phyloP scores from a whole-genome alignment of 2,113 vertebrate species.

The Chitala chitala region DNA sequence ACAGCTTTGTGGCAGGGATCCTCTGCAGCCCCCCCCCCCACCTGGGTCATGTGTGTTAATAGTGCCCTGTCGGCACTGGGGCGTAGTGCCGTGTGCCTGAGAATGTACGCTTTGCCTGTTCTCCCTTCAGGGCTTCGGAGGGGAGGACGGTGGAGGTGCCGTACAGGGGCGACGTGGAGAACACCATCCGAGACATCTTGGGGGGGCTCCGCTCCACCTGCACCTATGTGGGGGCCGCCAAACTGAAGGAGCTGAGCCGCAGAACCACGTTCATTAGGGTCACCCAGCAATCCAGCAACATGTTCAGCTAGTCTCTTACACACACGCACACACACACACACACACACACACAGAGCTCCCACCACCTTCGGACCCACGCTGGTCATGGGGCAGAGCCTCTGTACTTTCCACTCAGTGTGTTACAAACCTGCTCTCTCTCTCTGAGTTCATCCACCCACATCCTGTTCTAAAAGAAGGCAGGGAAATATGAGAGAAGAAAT shows the following conservation, averaged over 20 bases:
- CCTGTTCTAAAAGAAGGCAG: too few species aligned
- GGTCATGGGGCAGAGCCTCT: neutral
- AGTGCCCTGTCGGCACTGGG: too few species aligned
- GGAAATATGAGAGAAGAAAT: too few species aligned
- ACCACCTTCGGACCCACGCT: slow-evolving; percentile 44
- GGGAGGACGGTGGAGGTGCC: slow-evolving; percentile 90
- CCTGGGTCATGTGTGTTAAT: too few species aligned
- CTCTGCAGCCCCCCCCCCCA: too few species aligned
- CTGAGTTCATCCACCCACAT: too few species aligned
- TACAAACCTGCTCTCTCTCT: too few species aligned
- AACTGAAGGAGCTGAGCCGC: slow-evolving; percentile 91
- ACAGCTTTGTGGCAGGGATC: too few species aligned
- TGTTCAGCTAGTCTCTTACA: slow-evolving; percentile 67
- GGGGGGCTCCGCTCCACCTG: slow-evolving; percentile 94
- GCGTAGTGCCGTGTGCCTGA: neutral
- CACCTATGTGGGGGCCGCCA: slow-evolving; percentile 94
- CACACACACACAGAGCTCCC: slow-evolving; percentile 2
- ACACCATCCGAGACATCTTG: slow-evolving; percentile 85
- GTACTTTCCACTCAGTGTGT: too few species aligned
- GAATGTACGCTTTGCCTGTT: neutral
- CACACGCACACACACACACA: neutral
- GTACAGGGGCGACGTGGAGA: slow-evolving; percentile 82
- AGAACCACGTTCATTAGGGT: slow-evolving; percentile 94
- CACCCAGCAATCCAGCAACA: slow-evolving; percentile 87
- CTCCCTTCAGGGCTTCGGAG: slow-evolving; percentile 77